phyloP scores from a whole-genome alignment of 2,888 invertebrate genomes.

The Elmis aenea region DNA sequence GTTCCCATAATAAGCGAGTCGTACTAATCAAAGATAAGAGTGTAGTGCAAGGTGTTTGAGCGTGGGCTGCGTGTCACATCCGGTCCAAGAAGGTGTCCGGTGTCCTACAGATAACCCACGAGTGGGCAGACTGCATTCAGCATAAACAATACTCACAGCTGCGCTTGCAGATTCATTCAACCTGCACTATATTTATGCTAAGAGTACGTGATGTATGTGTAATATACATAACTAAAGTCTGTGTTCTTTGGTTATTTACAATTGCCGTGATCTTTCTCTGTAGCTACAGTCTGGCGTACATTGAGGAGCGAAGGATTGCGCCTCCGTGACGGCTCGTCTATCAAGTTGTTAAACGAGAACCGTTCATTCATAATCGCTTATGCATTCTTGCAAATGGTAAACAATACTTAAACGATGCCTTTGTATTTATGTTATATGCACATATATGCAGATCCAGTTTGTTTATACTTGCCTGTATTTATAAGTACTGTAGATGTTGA shows the following conservation, averaged over 20 bases:
- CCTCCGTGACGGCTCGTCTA: too few relatives aligned
- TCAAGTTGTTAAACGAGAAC: constrained; percentile 1
- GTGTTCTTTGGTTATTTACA: too few relatives aligned
- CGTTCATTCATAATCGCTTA: constrained; percentile 11
- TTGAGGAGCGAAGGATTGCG: too few relatives aligned
- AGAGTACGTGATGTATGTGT: constrained; percentile 12
- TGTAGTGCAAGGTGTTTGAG: constrained; percentile 17
- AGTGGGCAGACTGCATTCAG: constrained; percentile 17
- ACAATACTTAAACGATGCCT: constrained; percentile 12
- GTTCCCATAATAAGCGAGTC: not conserved
- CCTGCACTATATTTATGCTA: constrained; percentile 17
- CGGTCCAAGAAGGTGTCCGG: constrained; percentile 20
- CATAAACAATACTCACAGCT: constrained; percentile 17
- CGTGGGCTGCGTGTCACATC: constrained; percentile 20
- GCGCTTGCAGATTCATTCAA: constrained; percentile 19
- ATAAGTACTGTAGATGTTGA: too few relatives aligned
- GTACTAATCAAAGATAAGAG: not conserved
- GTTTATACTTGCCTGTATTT: too few relatives aligned
- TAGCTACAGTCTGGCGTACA: too few relatives aligned
- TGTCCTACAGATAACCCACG: constrained; percentile 16
- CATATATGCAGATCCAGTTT: too few relatives aligned
- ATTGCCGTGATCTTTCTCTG: too few relatives aligned
- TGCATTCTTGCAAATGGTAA: constrained; percentile 13
- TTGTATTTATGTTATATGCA: constrained; percentile 3
- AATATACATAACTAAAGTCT: constrained; percentile 1